Conservation (phyloP, 2,797 vertebrate genomes). For the Poeciliopsis turneri region DNA sequence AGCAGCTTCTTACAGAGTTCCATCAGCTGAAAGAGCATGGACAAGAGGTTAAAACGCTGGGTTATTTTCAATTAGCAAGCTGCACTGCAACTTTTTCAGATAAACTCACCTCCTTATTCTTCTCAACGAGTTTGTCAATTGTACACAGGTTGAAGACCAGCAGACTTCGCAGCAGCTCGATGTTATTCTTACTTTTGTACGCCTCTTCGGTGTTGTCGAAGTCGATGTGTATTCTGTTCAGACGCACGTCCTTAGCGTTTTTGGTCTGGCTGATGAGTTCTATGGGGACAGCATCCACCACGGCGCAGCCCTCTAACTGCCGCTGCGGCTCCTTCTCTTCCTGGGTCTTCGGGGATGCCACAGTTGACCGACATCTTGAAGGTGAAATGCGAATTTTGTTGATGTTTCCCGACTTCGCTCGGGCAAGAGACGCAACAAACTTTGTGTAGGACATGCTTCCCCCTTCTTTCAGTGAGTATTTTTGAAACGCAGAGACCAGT, state of each 20-base stretch:
- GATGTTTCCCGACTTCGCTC: slow-evolving; percentile 42
- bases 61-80: background rate
- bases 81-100: too few species aligned
- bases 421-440: slow-evolving; percentile 50
- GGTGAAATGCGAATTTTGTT: slow-evolving; percentile 33
- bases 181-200: slow-evolving; percentile 87
- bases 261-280: slow-evolving; percentile 65
- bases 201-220: slow-evolving; percentile 88
- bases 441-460: slow-evolving; percentile 72
- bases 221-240: slow-evolving; percentile 71
- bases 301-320: slow-evolving; percentile 46
- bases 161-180: slow-evolving; percentile 86
- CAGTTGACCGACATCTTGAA: slow-evolving; percentile 67
- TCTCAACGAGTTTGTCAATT: slow-evolving; percentile 84
- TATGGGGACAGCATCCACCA: slow-evolving; percentile 62
- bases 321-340: slow-evolving; percentile 53
- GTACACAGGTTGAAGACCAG: slow-evolving; percentile 90
- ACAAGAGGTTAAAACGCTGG: background rate
- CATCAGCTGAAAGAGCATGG: slow-evolving; percentile 81
- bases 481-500: background rate
- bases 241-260: background rate
- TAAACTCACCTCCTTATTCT: slow-evolving; percentile 81
- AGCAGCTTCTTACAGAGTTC: slow-evolving; percentile 82
- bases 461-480: background rate
- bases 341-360: slow-evolving; percentile 60